These are phyloP conservation scores for Baryphthengus martii DNA, from an alignment of 2,113 vertebrate genomes.

Conservation along the genomic window DNA sequence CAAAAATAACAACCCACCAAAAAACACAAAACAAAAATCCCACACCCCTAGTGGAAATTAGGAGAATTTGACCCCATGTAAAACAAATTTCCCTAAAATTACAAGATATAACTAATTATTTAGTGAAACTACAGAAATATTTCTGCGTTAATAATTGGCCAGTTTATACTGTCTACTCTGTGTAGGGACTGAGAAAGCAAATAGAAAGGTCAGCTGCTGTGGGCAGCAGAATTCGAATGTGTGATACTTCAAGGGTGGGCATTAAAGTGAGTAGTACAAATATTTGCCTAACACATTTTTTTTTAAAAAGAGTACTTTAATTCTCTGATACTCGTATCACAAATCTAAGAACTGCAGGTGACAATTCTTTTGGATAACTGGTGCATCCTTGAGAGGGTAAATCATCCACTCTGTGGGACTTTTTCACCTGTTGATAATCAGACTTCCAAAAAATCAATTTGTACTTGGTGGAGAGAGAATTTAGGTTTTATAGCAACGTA, in stretches of 20 bases:
- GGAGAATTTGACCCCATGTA: background rate
- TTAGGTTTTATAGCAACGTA: background rate
- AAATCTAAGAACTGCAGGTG: background rate
- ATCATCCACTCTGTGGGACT: background rate
- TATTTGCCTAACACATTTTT: background rate
- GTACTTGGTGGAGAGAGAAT: background rate
- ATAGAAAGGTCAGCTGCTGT: background rate
- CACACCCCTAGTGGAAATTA: background rate
- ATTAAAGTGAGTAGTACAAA: background rate
- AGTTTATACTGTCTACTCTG: background rate
- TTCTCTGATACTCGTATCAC: background rate
- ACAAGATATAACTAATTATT: background rate
- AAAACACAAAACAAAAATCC: background rate
- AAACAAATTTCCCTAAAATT: background rate
- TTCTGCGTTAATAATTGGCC: background rate
- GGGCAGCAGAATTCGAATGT: background rate
- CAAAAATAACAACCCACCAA: background rate
- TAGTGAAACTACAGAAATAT: background rate
- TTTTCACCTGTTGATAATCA: constrained; percentile 6
- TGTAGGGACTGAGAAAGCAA: background rate
- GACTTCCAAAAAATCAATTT: constrained; percentile 1
- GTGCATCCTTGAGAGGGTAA: background rate
- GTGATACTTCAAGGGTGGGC: background rate
- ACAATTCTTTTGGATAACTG: background rate
- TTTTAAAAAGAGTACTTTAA: background rate